phyloP scores from a whole-genome alignment of 2,888 invertebrate species.

The Nezara viridula region DNA sequence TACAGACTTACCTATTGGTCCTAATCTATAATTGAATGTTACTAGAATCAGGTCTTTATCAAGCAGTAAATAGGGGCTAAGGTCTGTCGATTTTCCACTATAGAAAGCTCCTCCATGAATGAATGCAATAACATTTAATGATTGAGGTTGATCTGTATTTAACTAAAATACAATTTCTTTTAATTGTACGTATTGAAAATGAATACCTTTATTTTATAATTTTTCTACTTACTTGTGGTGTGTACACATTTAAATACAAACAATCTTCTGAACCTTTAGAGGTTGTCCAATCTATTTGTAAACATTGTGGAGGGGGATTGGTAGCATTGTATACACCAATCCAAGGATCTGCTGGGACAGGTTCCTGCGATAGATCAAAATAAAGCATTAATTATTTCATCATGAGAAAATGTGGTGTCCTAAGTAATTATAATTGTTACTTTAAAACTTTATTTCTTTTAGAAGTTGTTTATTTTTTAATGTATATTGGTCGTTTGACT shows the following conservation, averaged over 20 bases:
- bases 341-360: too few relatives aligned
- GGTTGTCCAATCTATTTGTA: slow-evolving; percentile 47
- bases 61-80: not conserved
- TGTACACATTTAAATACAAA: slow-evolving; percentile 62
- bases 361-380: slow-evolving; percentile 55
- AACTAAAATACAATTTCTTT: not conserved
- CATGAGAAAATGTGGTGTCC: too few relatives aligned
- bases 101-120: slow-evolving; percentile 51
- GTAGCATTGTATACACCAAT: too few relatives aligned
- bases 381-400: not conserved
- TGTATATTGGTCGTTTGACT: too few relatives aligned
- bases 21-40: slow-evolving; percentile 51
- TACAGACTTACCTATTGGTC: slow-evolving; percentile 19
- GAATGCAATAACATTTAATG: slow-evolving; percentile 32
- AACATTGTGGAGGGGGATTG: slow-evolving; percentile 50
- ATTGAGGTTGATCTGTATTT: not conserved
- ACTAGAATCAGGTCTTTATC: slow-evolving; percentile 40
- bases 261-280: slow-evolving; percentile 61
- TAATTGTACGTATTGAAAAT: not conserved
- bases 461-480: too few relatives aligned
- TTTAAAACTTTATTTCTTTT: too few relatives aligned
- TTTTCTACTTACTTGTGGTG: slow-evolving; percentile 57
- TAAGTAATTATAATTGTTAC: too few relatives aligned
- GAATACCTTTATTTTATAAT: not conserved
- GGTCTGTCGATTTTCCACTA: not conserved